phyloP scores from a whole-genome alignment of 37 sponge, comb jelly and placozoan species.

The Beroe forskalii region DNA sequence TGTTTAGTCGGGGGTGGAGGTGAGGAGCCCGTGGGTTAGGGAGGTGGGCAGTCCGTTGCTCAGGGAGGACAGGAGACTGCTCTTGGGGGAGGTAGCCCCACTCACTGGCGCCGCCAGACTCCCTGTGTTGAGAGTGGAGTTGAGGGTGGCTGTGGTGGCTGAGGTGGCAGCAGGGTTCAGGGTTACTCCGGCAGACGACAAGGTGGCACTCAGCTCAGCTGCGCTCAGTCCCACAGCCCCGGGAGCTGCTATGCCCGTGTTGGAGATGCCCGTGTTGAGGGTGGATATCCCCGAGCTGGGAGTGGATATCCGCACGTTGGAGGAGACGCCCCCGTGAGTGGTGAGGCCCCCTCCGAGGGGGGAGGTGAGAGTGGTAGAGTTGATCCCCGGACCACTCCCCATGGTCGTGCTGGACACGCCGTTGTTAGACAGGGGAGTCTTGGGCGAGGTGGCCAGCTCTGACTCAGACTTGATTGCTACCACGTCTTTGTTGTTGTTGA shows the following conservation, averaged over 20 bases:
- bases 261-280: neutral
- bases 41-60: slow-evolving; percentile 2
- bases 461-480: neutral
- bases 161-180: too few species aligned
- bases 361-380: neutral
- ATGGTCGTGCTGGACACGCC: neutral
- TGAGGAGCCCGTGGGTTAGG: neutral
- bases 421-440: neutral
- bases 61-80: neutral
- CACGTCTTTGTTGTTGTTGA: slow-evolving; percentile 37
- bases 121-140: too few species aligned
- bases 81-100: neutral
- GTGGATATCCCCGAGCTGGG: neutral
- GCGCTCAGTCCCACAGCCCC: too few species aligned
- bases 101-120: too few species aligned
- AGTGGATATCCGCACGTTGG: too few species aligned
- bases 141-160: too few species aligned
- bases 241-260: too few species aligned
- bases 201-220: too few species aligned
- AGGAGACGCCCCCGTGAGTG: too few species aligned
- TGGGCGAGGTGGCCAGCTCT: neutral
- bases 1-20: neutral
- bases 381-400: neutral
- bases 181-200: too few species aligned
- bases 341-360: neutral